Conservation (phyloP, 1,140 invertebrate genomes). For the Belonocnema kinseyi region DNA sequence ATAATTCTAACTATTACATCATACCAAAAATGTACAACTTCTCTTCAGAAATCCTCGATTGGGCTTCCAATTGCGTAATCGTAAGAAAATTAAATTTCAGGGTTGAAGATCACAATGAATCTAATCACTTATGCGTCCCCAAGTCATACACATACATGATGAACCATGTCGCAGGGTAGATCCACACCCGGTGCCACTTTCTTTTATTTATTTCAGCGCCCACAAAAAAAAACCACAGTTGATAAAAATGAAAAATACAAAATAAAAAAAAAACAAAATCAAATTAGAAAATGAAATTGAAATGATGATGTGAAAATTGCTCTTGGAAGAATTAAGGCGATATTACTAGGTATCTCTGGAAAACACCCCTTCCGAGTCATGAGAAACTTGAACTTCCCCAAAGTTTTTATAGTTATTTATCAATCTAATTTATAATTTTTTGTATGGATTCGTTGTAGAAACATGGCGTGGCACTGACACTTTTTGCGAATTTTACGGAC, state of each 20-base stretch:
- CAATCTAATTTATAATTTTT: background rate
- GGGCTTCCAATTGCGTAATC: constrained; percentile 24
- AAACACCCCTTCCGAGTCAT: background rate
- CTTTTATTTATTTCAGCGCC: background rate
- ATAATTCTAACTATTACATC: constrained; percentile 13
- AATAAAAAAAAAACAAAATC: background rate
- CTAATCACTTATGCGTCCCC: background rate
- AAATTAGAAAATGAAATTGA: background rate
- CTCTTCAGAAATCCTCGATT: background rate
- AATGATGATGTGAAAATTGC: background rate
- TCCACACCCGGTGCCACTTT: background rate
- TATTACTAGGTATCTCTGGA: background rate
- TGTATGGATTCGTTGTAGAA: background rate
- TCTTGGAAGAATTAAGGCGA: no score
- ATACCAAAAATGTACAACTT: constrained; percentile 8
- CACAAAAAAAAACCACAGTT: background rate
- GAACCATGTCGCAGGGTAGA: background rate
- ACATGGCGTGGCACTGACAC: background rate
- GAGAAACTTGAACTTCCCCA: background rate
- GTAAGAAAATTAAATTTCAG: background rate
- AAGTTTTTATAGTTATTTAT: background rate
- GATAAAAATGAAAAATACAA: background rate
- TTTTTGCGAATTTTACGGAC: background rate
- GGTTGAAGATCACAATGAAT: background rate
- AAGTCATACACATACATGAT: background rate